A percentile compares a stretch with the other conserved stretches of the same genome.
Conservation (phyloP, 1,140 invertebrate species). For the Brachionus rotundiformis region DNA sequence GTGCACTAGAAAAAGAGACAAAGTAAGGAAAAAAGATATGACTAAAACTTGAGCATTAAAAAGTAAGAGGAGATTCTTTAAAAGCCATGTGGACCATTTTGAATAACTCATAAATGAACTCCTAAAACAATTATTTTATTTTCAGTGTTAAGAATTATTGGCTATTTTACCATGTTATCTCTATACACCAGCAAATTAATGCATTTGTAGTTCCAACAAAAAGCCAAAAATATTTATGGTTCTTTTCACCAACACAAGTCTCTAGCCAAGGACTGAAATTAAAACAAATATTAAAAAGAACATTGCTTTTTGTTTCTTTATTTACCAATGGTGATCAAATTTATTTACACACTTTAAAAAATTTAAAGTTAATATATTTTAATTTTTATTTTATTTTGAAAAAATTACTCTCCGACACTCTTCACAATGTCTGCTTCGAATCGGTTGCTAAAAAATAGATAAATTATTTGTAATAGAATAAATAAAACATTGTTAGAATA, state of each 20-base stretch:
- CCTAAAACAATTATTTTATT: background rate
- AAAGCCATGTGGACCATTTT: slow-evolving; percentile 21
- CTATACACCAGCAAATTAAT: slow-evolving; percentile 58
- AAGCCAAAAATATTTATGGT: slow-evolving; percentile 62
- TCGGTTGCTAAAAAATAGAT: slow-evolving; percentile 47
- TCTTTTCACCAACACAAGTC: slow-evolving; percentile 63
- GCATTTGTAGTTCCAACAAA: slow-evolving; percentile 58
- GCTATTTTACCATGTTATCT: slow-evolving; percentile 60
- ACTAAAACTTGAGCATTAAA: slow-evolving; percentile 38
- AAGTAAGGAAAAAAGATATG: slow-evolving; percentile 5
- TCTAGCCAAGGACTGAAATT: slow-evolving; percentile 61
- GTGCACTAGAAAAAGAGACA: background rate
- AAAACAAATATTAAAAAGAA: background rate
- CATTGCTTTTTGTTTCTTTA: background rate
- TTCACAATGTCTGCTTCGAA: slow-evolving; percentile 43
- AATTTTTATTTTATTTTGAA: background rate
- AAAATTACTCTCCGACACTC: slow-evolving; percentile 14
- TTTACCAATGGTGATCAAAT: slow-evolving; percentile 42
- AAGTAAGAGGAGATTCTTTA: slow-evolving; percentile 25
- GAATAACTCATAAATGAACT: slow-evolving; percentile 20
- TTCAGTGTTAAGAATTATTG: background rate
- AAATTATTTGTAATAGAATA: too few species aligned
- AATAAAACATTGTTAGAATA: too few species aligned
- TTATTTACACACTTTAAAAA: slow-evolving; percentile 47
- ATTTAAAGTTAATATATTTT: background rate